Conservation (phyloP, 2,797 vertebrate species). For the Microcaecilia unicolor region DNA sequence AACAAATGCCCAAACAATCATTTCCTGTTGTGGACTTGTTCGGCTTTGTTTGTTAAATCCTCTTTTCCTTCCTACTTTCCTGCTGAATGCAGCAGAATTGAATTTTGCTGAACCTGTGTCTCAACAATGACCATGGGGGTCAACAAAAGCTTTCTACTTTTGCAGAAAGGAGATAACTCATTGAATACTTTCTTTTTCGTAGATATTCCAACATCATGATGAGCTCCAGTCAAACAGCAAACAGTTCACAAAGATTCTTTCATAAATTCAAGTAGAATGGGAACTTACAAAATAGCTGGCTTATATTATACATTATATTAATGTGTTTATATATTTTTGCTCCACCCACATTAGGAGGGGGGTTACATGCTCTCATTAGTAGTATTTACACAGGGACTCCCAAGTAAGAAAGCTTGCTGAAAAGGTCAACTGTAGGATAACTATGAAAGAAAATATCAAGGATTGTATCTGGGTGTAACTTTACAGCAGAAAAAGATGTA, state of each 20-base stretch:
- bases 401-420: no score
- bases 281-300: no score
- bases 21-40: slow-evolving; percentile 47
- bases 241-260: neutral
- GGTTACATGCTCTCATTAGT: no score
- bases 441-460: no score
- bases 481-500: no score
- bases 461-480: no score
- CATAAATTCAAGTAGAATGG: no score
- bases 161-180: slow-evolving; percentile 33
- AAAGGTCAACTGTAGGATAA: no score
- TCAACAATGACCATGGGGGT: slow-evolving; percentile 41
- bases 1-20: slow-evolving; percentile 57
- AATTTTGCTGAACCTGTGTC: slow-evolving; percentile 40
- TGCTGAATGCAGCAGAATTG: slow-evolving; percentile 58
- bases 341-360: no score
- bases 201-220: rapidly evolving
- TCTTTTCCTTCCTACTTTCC: slow-evolving; percentile 62
- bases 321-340: no score
- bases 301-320: no score
- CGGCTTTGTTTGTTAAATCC: slow-evolving; percentile 68
- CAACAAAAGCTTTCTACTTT: slow-evolving; percentile 45
- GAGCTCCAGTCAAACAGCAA: neutral
- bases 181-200: slow-evolving; percentile 5
- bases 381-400: no score